These are phyloP conservation scores for Drosophila pruinosa DNA, from an alignment of 1,140 invertebrate species.

Conservation along the genomic window DNA sequence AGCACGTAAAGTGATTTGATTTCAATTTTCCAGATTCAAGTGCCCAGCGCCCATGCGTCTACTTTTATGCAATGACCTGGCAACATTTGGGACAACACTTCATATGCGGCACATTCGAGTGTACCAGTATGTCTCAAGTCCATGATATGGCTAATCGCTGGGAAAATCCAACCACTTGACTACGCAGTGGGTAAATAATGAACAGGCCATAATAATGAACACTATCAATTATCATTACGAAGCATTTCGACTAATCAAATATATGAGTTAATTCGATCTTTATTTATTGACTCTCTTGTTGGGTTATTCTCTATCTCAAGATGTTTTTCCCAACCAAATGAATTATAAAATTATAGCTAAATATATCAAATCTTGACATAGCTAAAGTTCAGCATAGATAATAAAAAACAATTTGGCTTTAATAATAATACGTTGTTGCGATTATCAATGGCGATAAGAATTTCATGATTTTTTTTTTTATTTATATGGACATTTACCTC, in stretches of 20 bases:
- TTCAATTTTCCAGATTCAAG: constrained; percentile 82
- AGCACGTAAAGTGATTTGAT: constrained; percentile 82
- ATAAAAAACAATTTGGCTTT: not conserved
- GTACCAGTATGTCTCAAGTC: constrained; percentile 7
- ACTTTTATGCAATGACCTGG: constrained; percentile 35
- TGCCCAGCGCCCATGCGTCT: constrained; percentile 28
- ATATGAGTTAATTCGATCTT: not conserved
- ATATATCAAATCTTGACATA: constrained; percentile 16
- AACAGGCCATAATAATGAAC: constrained; percentile 7
- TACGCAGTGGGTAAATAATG: not conserved
- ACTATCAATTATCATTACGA: constrained; percentile 26
- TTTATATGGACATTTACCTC: not conserved
- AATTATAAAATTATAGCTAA: not conserved
- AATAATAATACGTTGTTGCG: not conserved
- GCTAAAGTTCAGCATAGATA: constrained; percentile 25
- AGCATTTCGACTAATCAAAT: not conserved
- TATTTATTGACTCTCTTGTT: not conserved
- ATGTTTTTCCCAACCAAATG: not conserved
- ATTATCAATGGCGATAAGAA: constrained; percentile 8
- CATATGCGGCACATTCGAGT: constrained; percentile 35
- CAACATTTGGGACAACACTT: constrained; percentile 33
- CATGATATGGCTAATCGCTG: constrained; percentile 36
- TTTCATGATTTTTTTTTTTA: not conserved
- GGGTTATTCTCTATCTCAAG: not conserved
- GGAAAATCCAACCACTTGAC: constrained; percentile 43